phyloP scores from a whole-genome alignment of 1,140 invertebrate genomes.

The Onthophagus taurus region DNA sequence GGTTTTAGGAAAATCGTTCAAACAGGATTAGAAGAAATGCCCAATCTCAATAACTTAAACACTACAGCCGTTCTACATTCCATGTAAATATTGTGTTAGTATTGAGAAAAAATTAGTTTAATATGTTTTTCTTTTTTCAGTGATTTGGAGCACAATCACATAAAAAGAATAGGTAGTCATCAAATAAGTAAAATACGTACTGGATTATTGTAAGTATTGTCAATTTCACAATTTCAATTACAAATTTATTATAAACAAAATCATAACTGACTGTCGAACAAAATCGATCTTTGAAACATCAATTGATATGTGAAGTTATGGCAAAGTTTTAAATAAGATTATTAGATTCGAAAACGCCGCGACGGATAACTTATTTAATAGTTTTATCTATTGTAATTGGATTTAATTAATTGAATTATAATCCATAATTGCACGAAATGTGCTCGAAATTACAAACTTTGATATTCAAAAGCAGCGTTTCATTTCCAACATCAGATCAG shows the following conservation, averaged over 20 bases:
- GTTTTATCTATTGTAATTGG: too few species aligned
- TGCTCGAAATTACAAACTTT: too few species aligned
- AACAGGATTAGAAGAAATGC: constrained; percentile 44
- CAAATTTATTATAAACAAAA: not conserved
- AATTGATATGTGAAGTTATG: too few species aligned
- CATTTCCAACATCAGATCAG: too few species aligned
- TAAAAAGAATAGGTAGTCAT: constrained; percentile 39
- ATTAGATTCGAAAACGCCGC: too few species aligned
- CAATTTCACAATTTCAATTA: not conserved
- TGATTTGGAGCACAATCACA: constrained; percentile 50
- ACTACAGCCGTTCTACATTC: constrained; percentile 45
- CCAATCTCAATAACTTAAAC: constrained; percentile 40
- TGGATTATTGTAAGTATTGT: constrained; percentile 46
- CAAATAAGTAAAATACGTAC: constrained; percentile 41
- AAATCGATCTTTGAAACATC: too few species aligned
- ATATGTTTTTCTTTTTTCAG: constrained; percentile 30
- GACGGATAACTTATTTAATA: too few species aligned
- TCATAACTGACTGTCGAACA: too few species aligned
- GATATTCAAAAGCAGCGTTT: too few species aligned
- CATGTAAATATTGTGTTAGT: constrained; percentile 42
- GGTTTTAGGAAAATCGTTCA: constrained; percentile 48
- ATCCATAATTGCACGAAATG: too few species aligned
- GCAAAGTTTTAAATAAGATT: too few species aligned
- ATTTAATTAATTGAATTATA: too few species aligned
- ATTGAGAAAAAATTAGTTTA: not conserved